A percentile compares a stretch with the other conserved stretches of the same genome.
These are phyloP conservation scores for Coregonus clupeaformis DNA, from an alignment of 2,113 vertebrate species.

Conservation along the genomic window DNA sequence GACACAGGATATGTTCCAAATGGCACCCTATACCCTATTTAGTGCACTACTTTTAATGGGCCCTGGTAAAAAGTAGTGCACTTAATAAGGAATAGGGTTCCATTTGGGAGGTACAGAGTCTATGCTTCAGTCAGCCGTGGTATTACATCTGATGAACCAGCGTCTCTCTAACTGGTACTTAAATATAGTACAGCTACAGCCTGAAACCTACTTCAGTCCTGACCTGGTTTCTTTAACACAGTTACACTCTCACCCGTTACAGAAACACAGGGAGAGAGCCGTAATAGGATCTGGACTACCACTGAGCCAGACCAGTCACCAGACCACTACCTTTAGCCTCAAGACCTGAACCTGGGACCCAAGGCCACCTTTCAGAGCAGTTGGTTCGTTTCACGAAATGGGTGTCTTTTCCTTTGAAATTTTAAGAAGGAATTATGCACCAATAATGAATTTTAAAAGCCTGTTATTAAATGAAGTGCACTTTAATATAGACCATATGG, in stretches of 20 bases:
- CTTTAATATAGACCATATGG: too few species aligned
- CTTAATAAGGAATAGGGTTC: too few species aligned
- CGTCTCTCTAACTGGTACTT: constrained; percentile 12
- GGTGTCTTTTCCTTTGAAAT: too few species aligned
- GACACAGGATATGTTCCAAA: too few species aligned
- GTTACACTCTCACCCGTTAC: neutral
- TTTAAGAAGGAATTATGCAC: too few species aligned
- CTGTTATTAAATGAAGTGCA: too few species aligned
- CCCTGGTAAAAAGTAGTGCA: too few species aligned
- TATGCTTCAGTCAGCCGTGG: constrained; percentile 26
- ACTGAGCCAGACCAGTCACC: neutral
- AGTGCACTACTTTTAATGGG: neutral
- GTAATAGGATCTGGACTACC: neutral
- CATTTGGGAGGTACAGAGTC: neutral
- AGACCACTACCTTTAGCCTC: too few species aligned
- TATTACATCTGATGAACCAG: constrained; percentile 5
- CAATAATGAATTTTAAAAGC: too few species aligned
- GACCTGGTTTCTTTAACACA: constrained; percentile 29
- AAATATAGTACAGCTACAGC: constrained; percentile 28
- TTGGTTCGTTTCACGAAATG: too few species aligned
- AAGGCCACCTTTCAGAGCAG: too few species aligned
- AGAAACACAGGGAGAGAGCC: neutral
- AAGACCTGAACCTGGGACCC: too few species aligned
- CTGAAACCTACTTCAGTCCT: constrained; percentile 40
- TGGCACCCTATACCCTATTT: neutral